Base-by-base conservation (phyloP, 2,888 invertebrate species). In the Halictus ligatus region DNA sequence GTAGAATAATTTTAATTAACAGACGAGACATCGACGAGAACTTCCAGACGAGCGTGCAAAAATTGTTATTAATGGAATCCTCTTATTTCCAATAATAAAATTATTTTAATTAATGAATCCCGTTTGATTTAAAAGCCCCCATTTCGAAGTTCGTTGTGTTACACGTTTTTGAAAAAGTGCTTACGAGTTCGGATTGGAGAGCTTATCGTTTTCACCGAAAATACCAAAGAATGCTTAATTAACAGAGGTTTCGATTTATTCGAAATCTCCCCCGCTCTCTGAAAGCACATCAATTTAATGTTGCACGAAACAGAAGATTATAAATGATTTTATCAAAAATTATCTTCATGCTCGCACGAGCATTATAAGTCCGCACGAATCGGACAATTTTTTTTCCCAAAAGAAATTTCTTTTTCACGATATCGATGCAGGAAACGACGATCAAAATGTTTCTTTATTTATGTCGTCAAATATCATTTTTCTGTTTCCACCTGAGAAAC, bases 1-100 rank as follows among this genome's bases (percentile, higher is more conserved):
- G 29, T 48, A 46, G 18, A 50, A 29, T 75, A 35, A 83, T 76
- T 83, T 75, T 81, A 83, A 81, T 83, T 72, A 81, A 80, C 35
- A n/a, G 46, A 50, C 13, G 21, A n/a, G 69, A 21, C 10, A n/a
- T 18, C n/a, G 69, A n/a, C 12, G 43, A 71, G 40, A 71, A 71
- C 69, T n/a, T 43, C 43, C 50, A 46, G 35, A 4, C 1, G n/a
- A 12, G 8, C 25, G 75, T n/a, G 58, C 58, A 80, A 75, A 80
- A 80, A 80, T 80, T 10, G 48, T 60, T n/a, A 83, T 83, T 75
- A 80, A 50, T 18, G 40, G n/a, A 75, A 83, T 83, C 75, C 83
- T 75, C 80, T 80, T 83, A 75, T 48, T 25, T 25, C 2, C 15
- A 74, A 54, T 74, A 80, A 83, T 80, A 75, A 83, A 83, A 71